phyloP scores from a whole-genome alignment of 1,140 invertebrate species.

The Microplitis demolitor region DNA sequence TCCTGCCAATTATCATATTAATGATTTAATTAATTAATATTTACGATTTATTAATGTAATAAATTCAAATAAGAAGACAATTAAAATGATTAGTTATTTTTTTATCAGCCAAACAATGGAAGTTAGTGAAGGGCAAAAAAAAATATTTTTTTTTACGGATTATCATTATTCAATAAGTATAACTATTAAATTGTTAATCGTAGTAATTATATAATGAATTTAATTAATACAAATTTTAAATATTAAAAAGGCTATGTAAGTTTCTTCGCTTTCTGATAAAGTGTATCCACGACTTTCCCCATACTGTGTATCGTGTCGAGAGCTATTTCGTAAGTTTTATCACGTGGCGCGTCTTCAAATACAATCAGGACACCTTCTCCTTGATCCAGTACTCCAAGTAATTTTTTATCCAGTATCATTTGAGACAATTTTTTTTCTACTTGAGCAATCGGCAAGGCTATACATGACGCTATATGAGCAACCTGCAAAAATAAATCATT shows the following conservation, averaged over 20 bases:
- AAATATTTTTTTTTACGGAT: slow-evolving; percentile 32
- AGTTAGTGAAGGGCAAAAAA: slow-evolving; percentile 35
- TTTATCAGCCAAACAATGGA: background rate
- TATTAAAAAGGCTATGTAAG: slow-evolving; percentile 77
- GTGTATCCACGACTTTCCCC: slow-evolving; percentile 98
- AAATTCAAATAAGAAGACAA: background rate
- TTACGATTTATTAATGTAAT: background rate
- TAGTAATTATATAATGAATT: slow-evolving; percentile 51
- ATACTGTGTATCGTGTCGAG: slow-evolving; percentile 97
- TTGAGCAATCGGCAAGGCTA: slow-evolving; percentile 85
- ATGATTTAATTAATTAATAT: background rate
- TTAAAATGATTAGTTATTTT: background rate
- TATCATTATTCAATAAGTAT: slow-evolving; percentile 40
- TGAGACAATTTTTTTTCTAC: slow-evolving; percentile 99
- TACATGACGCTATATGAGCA: slow-evolving; percentile 80
- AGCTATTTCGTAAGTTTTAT: slow-evolving; percentile 97
- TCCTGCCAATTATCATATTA: background rate
- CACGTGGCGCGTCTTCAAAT: slow-evolving; percentile 92
- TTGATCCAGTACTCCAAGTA: slow-evolving; percentile 96
- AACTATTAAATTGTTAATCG: slow-evolving; percentile 46
- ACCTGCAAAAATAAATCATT: slow-evolving; percentile 60
- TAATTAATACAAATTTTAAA: slow-evolving; percentile 37
- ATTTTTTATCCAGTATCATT: slow-evolving; percentile 99
- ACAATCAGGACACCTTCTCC: slow-evolving; percentile 96
- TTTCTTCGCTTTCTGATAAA: slow-evolving; percentile 98